Evolutionary conservation across 1,140 invertebrate species (phyloP).

Genomic region (Drosophila arizonae): DNA sequence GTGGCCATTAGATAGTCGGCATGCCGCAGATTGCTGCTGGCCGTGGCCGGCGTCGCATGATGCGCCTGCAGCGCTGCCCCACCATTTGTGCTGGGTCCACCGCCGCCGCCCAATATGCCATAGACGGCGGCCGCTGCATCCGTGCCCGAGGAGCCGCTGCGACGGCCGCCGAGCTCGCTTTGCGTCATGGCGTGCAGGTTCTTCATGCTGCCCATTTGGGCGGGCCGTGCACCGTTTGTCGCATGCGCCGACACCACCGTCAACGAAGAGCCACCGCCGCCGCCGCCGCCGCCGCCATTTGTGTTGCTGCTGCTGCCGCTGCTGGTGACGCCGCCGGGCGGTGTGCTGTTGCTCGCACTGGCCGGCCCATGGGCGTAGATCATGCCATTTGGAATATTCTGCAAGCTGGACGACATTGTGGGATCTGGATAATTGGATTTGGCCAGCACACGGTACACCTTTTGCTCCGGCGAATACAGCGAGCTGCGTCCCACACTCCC

Average conservation of each 20-base stretch:
- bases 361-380: conserved; percentile 62
- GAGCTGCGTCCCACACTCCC: conserved; percentile 55
- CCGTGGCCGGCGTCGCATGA: conserved; percentile 69
- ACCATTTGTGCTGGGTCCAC: conserved; percentile 42
- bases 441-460: conserved; percentile 69
- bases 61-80: conserved; percentile 55
- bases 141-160: conserved; percentile 32
- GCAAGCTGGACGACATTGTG: conserved; percentile 78
- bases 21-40: conserved; percentile 61
- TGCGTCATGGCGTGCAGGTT: conserved; percentile 74
- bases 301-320: conserved; percentile 32
- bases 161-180: conserved; percentile 59
- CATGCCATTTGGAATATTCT: conserved; percentile 82
- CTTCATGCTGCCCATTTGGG: conserved; percentile 73
- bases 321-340: conserved; percentile 23
- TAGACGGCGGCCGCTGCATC: conserved; percentile 61
- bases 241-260: conserved; percentile 34
- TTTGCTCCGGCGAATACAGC: conserved; percentile 76
- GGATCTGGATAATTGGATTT: conserved; percentile 78
- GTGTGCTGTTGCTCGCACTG: conserved; percentile 45
- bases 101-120: conserved; percentile 57
- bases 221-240: conserved; percentile 47
- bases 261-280: conserved; percentile 21
- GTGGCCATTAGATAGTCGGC: conserved; percentile 70
- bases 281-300: conserved; percentile 40